These are phyloP conservation scores for Hemithea aestivaria DNA, from an alignment of 2,888 invertebrate genomes.

Conservation along the genomic window DNA sequence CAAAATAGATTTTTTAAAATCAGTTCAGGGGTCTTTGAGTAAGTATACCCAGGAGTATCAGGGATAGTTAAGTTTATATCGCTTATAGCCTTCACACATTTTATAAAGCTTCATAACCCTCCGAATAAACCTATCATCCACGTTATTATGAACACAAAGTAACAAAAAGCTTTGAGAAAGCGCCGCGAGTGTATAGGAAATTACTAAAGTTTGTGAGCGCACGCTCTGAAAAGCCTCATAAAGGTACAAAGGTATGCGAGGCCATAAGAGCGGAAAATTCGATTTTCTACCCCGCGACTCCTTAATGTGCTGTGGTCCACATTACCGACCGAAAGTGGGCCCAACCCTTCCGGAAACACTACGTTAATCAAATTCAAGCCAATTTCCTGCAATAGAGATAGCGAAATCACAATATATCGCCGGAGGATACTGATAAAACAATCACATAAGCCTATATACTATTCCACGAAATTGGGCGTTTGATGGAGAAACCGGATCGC, in stretches of 20 bases:
- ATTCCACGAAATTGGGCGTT: slow-evolving; percentile 5
- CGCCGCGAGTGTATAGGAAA: slow-evolving; percentile 13
- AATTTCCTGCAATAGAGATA: slow-evolving; percentile 63
- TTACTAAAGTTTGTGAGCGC: slow-evolving; percentile 51
- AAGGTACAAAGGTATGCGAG: slow-evolving; percentile 50
- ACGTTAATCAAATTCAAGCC: slow-evolving; percentile 70
- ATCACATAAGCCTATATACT: slow-evolving; percentile 31
- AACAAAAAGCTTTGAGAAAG: too few species aligned
- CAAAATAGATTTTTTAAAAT: too few species aligned
- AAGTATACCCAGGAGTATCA: too few species aligned
- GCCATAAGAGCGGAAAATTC: slow-evolving; percentile 68
- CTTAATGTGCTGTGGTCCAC: slow-evolving; percentile 55
- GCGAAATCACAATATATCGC: slow-evolving; percentile 60
- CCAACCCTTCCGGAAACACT: slow-evolving; percentile 67
- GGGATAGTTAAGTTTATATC: too few species aligned
- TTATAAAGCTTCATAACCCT: too few species aligned
- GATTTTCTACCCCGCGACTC: slow-evolving; percentile 69
- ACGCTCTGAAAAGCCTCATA: slow-evolving; percentile 61
- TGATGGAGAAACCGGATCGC: slow-evolving; percentile 6
- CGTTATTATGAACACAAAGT: too few species aligned
- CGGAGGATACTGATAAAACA: slow-evolving; percentile 47
- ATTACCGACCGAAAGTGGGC: slow-evolving; percentile 34
- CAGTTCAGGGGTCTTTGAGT: too few species aligned
- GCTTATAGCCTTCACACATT: too few species aligned
- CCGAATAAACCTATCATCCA: too few species aligned